A percentile compares a stretch with the other conserved stretches of the same genome.
Evolutionary conservation across 2,113 vertebrate genomes (phyloP).

Genomic region (Lontra canadensis): DNA sequence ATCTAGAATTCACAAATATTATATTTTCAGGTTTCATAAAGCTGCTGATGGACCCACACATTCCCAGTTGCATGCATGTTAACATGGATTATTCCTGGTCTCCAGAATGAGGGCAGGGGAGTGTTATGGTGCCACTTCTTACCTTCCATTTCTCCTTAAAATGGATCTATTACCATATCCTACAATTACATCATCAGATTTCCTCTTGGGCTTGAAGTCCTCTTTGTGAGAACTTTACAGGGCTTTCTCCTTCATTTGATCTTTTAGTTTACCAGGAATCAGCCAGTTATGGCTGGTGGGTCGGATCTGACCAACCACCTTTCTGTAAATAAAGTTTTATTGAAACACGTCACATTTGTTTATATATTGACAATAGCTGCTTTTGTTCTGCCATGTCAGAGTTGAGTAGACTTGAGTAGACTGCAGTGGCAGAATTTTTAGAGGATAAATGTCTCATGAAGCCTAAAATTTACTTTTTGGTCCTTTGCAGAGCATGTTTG

Average conservation of each 20-base stretch:
- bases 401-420: not conserved
- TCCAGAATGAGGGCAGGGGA: not conserved
- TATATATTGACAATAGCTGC: not conserved
- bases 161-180: not conserved
- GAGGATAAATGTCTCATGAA: not conserved
- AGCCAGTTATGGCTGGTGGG: not conserved
- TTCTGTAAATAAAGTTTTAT: slow-evolving; percentile 15
- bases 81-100: not conserved
- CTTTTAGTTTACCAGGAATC: not conserved
- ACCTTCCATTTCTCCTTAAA: not conserved
- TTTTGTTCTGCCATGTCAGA: not conserved
- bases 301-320: not conserved
- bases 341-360: not conserved
- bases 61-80: not conserved
- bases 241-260: not conserved
- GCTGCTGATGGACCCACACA: not conserved
- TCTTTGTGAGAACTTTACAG: not conserved
- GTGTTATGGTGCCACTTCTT: not conserved
- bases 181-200: not conserved
- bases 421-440: not conserved
- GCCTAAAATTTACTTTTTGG: not conserved
- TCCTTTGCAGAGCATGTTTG: slow-evolving; percentile 16
- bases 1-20: not conserved
- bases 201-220: not conserved
- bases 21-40: not conserved